Conservation (phyloP, 2,888 invertebrate genomes). For the Diachrysia chrysitis region DNA sequence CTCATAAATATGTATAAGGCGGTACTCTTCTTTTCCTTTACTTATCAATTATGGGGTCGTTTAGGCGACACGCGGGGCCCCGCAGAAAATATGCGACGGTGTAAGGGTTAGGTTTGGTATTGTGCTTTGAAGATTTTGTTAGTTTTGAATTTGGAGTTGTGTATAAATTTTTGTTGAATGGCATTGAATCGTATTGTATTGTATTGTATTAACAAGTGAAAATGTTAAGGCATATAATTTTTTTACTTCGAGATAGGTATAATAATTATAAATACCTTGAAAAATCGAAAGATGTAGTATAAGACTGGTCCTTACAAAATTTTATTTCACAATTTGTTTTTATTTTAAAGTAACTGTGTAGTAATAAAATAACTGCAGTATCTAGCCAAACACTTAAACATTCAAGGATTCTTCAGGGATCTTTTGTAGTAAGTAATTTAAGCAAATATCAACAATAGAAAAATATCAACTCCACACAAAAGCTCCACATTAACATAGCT, state of each 20-base stretch:
- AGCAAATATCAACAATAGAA: not conserved
- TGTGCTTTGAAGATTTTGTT: slow-evolving; percentile 70
- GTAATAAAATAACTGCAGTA: no score
- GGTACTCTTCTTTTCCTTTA: slow-evolving; percentile 88
- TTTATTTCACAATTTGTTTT: no score
- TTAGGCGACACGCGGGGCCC: slow-evolving; percentile 81
- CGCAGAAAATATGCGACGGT: slow-evolving; percentile 73
- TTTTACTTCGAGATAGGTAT: not conserved
- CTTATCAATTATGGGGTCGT: slow-evolving; percentile 89
- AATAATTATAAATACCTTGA: no score
- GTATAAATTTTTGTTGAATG: slow-evolving; percentile 18
- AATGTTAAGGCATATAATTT: not conserved
- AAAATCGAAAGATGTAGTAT: no score
- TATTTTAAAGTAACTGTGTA: no score
- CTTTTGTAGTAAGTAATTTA: no score
- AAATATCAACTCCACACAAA: slow-evolving; percentile 37
- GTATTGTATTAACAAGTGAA: no score
- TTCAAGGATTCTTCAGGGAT: no score
- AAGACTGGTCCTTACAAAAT: no score
- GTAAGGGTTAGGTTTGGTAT: slow-evolving; percentile 79
- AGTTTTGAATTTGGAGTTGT: slow-evolving; percentile 51
- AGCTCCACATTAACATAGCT: slow-evolving; percentile 58
- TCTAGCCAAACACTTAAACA: no score
- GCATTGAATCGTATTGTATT: not conserved
- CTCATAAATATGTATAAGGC: slow-evolving; percentile 89